Evolutionary conservation across 1,140 invertebrate species (phyloP), one percentile per base, ranked within the genome.

Genomic region (Lepidotrigona ventralis): DNA sequence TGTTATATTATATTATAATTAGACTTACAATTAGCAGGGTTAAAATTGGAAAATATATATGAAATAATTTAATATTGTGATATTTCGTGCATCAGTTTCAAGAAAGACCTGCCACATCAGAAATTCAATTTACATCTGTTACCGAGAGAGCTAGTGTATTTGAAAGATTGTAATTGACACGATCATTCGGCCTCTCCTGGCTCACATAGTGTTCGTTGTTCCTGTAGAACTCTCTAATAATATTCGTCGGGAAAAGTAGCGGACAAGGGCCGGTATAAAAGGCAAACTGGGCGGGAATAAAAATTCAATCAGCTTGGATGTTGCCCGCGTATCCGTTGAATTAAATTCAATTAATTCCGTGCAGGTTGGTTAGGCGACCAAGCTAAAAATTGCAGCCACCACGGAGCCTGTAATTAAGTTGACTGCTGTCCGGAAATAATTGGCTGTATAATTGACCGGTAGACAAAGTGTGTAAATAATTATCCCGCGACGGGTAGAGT

Each of bases 271-370:
- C 11, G 8, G 8, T 11, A 39, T 4, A n/a, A 26, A n/a, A 23
- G 14, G 53, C n/a, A 29, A 17, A 3, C 19, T 29, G 60, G 54
- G 26, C 14, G 9, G 66, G 39, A 46, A 87, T 87, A 84, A 85
- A 85, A 85, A 81, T 85, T 85, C 74, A 85, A 88, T 88, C 83
- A 75, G 46, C 54, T 71, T 33, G 56, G 71, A 75, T 66, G 60
- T 78, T 73, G 68, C 66, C 26, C n/a, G 26, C 29, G 68, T 78
- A 71, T 21, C 17, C 26, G 46, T 14, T 71, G 71, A 88, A 88
- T 88, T 81, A 82, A 87, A 87, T 87, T 88, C 86, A 79, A 87
- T 88, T 87, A 88, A 85, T 85, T 81, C 85, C 79, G 26, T 82
- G 63, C 76, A 79, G 79, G 74, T 88, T 74, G 74, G 75, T 56